A percentile compares a stretch with the other conserved stretches of the same genome.
phyloP scores from a whole-genome alignment of 2,113 vertebrate genomes.

The Xenus cinereus region DNA sequence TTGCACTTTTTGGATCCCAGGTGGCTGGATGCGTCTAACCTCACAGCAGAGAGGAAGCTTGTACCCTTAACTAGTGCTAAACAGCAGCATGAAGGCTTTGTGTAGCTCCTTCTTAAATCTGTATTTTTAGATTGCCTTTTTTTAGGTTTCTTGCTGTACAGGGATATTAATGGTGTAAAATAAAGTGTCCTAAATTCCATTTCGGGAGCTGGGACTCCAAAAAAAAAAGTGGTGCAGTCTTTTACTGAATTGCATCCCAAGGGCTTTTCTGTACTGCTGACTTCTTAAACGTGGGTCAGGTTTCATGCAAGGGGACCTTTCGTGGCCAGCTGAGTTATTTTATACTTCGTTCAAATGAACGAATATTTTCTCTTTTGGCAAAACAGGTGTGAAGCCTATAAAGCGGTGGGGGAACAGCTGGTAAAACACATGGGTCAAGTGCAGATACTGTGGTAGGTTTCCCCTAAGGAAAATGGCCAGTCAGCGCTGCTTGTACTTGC shows the following conservation, averaged over 20 bases:
- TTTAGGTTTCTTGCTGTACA: neutral
- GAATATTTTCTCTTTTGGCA: neutral
- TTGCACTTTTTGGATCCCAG: neutral
- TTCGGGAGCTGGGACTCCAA: neutral
- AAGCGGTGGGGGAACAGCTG: constrained; percentile 43
- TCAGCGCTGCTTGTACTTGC: neutral
- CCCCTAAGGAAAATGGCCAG: neutral
- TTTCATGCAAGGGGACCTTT: neutral
- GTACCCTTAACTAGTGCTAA: neutral
- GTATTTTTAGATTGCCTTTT: neutral
- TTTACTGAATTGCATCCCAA: neutral
- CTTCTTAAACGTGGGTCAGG: neutral
- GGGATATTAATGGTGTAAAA: neutral
- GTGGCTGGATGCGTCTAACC: neutral
- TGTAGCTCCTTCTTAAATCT: neutral
- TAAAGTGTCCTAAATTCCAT: neutral
- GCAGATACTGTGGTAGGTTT: neutral
- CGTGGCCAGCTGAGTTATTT: neutral
- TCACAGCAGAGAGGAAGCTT: neutral
- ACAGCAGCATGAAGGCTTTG: neutral
- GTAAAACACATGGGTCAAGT: constrained; percentile 5
- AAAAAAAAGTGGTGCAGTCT: neutral
- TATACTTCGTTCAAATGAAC: neutral
- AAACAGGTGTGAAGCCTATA: constrained; percentile 42
- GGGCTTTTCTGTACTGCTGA: neutral